These are phyloP conservation scores for Oceanites oceanicus DNA, from an alignment of 2,113 vertebrate genomes.

Conservation along the genomic window DNA sequence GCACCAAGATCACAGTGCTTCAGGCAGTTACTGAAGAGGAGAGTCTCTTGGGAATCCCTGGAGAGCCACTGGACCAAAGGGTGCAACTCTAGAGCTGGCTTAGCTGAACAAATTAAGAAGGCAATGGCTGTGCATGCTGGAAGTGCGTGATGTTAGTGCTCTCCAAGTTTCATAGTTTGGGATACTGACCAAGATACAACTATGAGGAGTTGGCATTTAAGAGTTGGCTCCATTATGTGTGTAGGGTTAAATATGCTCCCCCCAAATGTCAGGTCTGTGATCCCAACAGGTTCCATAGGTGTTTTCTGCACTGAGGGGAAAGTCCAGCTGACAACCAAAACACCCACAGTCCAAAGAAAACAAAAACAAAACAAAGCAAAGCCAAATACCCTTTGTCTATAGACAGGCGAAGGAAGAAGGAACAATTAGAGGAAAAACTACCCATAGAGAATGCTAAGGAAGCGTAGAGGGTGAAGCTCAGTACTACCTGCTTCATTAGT, in stretches of 20 bases:
- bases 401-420: not conserved
- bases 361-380: not conserved
- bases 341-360: not conserved
- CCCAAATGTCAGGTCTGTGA: too few species aligned
- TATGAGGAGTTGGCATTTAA: not conserved
- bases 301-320: too few species aligned
- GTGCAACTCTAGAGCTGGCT: not conserved
- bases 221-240: not conserved
- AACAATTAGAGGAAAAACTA: not conserved
- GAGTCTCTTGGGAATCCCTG: not conserved
- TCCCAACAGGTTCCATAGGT: too few species aligned
- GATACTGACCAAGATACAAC: not conserved
- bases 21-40: not conserved
- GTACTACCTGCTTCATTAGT: not conserved
- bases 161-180: not conserved
- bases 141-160: accelerated
- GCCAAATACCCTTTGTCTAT: not conserved
- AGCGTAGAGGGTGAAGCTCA: not conserved
- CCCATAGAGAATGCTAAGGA: not conserved
- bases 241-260: too few species aligned
- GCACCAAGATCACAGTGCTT: not conserved
- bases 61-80: not conserved
- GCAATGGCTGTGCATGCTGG: not conserved
- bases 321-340: not conserved
- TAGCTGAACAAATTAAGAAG: not conserved